A percentile compares a stretch with the other conserved stretches of the same genome.
Conservation (phyloP, 2,797 vertebrate species). For the Leuciscus waleckii region DNA sequence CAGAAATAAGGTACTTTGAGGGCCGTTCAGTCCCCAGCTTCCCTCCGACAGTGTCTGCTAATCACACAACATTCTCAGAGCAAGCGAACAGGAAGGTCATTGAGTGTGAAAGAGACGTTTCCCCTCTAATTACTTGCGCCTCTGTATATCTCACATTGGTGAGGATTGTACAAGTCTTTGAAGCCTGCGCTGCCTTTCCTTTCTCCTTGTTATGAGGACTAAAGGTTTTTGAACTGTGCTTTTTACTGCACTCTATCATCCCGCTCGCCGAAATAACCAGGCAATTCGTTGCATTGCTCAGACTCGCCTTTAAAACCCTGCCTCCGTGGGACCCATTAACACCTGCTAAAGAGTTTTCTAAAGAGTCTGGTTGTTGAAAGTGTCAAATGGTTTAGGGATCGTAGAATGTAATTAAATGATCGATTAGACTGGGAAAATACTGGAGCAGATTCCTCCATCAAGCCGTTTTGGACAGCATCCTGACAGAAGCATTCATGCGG, state of each 20-base stretch:
- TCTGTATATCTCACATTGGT: slow-evolving; percentile 21
- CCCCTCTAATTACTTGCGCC: slow-evolving; percentile 32
- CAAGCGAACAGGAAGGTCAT: slow-evolving; percentile 23
- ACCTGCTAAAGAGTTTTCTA: slow-evolving; percentile 28
- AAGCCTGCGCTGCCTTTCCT: slow-evolving; percentile 24
- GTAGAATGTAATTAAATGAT: slow-evolving; percentile 35
- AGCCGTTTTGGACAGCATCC: slow-evolving; percentile 1
- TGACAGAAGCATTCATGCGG: slow-evolving; percentile 29
- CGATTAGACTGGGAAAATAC: slow-evolving; percentile 35
- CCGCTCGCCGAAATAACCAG: slow-evolving; percentile 5
- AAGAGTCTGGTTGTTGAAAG: slow-evolving; percentile 6
- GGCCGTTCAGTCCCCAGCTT: not conserved
- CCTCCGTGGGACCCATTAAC: slow-evolving; percentile 7
- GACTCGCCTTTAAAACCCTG: not conserved
- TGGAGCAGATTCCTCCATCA: slow-evolving; percentile 18
- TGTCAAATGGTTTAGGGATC: slow-evolving; percentile 24
- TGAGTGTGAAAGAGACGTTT: slow-evolving; percentile 20
- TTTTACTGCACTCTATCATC: not conserved
- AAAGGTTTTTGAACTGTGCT: slow-evolving; percentile 18
- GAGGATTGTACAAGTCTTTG: slow-evolving; percentile 26
- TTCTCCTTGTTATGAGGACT: slow-evolving; percentile 40
- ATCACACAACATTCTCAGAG: slow-evolving; percentile 29
- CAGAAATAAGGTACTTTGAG: slow-evolving; percentile 6
- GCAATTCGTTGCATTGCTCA: not conserved
- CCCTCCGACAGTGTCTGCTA: slow-evolving; percentile 6